These are phyloP conservation scores for Paramormyrops hopkinsi DNA, from an alignment of 2,797 vertebrate species.

Conservation along the genomic window DNA sequence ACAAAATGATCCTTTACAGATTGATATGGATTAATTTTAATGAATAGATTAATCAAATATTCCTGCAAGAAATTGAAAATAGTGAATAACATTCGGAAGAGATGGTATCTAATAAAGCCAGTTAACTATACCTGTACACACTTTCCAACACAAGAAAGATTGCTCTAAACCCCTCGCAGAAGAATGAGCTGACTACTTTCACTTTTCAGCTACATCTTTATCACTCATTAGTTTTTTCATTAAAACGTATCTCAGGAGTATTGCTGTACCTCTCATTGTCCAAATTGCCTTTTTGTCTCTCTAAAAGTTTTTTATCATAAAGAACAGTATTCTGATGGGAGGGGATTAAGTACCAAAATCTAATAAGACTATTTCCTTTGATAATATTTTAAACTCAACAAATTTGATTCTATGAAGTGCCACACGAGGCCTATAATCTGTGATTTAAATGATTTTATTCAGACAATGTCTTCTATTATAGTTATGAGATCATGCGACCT, in stretches of 20 bases:
- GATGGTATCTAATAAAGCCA: background rate
- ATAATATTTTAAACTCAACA: constrained; percentile 5
- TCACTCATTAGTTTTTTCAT: background rate
- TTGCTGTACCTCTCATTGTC: background rate
- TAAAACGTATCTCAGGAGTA: background rate
- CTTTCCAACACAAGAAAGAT: background rate
- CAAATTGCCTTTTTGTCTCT: background rate
- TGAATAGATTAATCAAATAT: background rate
- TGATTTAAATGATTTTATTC: background rate
- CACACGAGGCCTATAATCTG: background rate
- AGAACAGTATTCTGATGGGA: background rate
- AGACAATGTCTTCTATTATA: background rate
- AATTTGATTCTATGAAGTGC: background rate
- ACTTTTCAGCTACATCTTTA: background rate
- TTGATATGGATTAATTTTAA: background rate
- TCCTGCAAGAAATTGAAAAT: background rate
- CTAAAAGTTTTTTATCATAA: background rate
- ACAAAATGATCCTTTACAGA: background rate
- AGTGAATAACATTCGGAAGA: background rate
- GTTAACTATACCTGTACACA: background rate
- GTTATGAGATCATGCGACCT: background rate
- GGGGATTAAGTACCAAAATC: background rate
- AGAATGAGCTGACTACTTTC: background rate
- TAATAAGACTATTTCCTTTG: background rate
- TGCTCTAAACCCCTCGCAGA: background rate